phyloP scores from a whole-genome alignment of 2,888 invertebrate species.

The Lymantria dispar region DNA sequence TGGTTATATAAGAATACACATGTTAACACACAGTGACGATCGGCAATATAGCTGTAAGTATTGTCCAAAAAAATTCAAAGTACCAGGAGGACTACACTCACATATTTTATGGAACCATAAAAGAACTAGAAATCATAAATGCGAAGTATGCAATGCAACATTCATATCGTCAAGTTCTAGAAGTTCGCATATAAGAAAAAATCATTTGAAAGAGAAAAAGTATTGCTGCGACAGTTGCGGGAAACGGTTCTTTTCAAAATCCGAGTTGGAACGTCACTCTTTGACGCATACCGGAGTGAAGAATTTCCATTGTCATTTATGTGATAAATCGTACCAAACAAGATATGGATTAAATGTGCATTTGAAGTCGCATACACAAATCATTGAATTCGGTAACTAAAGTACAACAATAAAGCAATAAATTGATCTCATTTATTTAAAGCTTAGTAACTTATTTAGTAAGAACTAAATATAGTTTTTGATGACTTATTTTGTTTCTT shows the following conservation, averaged over 20 bases:
- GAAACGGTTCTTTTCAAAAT: constrained; percentile 73
- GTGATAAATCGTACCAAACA: constrained; percentile 76
- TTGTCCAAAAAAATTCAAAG: constrained; percentile 77
- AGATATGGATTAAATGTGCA: constrained; percentile 75
- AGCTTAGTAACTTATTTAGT: too few species aligned
- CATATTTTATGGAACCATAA: constrained; percentile 76
- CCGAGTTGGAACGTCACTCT: constrained; percentile 69
- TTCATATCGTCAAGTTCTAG: constrained; percentile 73
- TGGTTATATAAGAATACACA: constrained; percentile 73
- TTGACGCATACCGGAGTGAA: constrained; percentile 75
- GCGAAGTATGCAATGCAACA: constrained; percentile 73
- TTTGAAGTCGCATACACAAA: constrained; percentile 66
- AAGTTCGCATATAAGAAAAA: constrained; percentile 71
- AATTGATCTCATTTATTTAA: constrained; percentile 34
- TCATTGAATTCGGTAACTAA: constrained; percentile 40
- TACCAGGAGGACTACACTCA: constrained; percentile 69
- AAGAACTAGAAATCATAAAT: constrained; percentile 69
- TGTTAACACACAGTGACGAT: constrained; percentile 68
- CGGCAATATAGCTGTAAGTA: constrained; percentile 69
- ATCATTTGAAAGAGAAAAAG: constrained; percentile 75
- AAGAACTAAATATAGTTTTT: too few species aligned
- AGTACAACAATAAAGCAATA: not conserved
- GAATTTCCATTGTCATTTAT: constrained; percentile 73
- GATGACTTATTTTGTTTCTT: too few species aligned
- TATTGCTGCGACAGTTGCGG: constrained; percentile 72